Evolutionary conservation across 2,888 invertebrate species (phyloP).

Genomic region (Metallyticus violacea): DNA sequence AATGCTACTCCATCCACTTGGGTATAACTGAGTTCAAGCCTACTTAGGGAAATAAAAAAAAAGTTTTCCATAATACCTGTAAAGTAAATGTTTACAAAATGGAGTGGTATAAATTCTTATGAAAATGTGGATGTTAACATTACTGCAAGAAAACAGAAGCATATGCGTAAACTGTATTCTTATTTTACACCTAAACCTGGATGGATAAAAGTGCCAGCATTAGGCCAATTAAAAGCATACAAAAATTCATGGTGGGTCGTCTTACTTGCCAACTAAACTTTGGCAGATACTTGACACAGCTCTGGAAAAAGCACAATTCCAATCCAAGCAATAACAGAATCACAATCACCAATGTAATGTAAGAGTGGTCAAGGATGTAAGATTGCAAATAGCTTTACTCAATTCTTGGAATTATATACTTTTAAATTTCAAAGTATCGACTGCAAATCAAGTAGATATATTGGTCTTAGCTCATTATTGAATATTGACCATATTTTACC

Average conservation of each 20-base stretch:
- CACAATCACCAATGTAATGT: constrained; percentile 8
- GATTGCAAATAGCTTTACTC: neutral
- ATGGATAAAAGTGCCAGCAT: constrained; percentile 4
- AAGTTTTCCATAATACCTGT: neutral
- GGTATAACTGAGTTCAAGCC: neutral
- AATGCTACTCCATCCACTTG: neutral
- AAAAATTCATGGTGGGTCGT: neutral
- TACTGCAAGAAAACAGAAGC: neutral
- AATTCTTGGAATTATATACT: neutral
- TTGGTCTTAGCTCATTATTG: neutral
- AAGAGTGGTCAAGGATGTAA: constrained; percentile 4
- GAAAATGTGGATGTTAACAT: neutral
- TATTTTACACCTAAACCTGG: constrained; percentile 9
- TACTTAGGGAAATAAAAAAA: neutral
- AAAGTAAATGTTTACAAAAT: neutral
- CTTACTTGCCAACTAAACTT: neutral
- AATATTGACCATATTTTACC: neutral
- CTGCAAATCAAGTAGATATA: neutral
- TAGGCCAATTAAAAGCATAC: constrained; percentile 10
- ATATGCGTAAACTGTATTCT: neutral
- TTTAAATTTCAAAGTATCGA: neutral
- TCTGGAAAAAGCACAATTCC: constrained; percentile 12
- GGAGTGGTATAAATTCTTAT: neutral
- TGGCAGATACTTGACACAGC: constrained; percentile 10
- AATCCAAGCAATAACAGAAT: constrained; percentile 3